These are phyloP conservation scores for Trichopria drosophilae DNA, from an alignment of 2,888 invertebrate species.

Conservation along the genomic window DNA sequence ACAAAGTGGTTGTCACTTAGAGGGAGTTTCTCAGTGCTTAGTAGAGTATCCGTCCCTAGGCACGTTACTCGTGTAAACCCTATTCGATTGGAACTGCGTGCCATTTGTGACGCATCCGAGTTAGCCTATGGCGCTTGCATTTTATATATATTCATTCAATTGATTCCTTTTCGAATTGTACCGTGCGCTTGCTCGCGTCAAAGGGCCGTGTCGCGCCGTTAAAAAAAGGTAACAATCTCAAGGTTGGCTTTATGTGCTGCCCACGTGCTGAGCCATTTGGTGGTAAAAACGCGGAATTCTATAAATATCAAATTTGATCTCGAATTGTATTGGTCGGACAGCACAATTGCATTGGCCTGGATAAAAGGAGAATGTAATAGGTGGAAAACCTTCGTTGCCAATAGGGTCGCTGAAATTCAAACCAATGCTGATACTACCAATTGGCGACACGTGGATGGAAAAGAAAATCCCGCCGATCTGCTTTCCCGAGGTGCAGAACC, in stretches of 20 bases:
- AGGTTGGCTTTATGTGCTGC: neutral
- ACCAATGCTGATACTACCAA: neutral
- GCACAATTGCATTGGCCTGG: neutral
- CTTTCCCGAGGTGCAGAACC: neutral
- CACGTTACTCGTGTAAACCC: no score
- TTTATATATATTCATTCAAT: no score
- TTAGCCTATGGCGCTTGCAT: neutral
- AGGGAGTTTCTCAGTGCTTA: no score
- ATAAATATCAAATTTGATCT: neutral
- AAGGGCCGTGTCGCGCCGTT: neutral
- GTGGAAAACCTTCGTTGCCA: slow-evolving; percentile 1
- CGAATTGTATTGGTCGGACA: neutral
- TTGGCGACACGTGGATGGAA: neutral
- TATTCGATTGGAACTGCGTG: neutral
- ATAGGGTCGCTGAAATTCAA: neutral
- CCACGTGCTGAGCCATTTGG: neutral
- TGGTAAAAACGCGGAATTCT: neutral
- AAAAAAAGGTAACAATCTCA: neutral
- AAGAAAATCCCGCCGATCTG: neutral
- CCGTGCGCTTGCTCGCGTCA: no score
- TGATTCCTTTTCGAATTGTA: no score
- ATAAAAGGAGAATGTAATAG: neutral
- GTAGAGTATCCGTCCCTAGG: no score
- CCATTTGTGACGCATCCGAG: neutral
- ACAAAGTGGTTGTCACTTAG: no score